phyloP scores from a whole-genome alignment of 2,797 vertebrate genomes.

The Sebastes iracundus region DNA sequence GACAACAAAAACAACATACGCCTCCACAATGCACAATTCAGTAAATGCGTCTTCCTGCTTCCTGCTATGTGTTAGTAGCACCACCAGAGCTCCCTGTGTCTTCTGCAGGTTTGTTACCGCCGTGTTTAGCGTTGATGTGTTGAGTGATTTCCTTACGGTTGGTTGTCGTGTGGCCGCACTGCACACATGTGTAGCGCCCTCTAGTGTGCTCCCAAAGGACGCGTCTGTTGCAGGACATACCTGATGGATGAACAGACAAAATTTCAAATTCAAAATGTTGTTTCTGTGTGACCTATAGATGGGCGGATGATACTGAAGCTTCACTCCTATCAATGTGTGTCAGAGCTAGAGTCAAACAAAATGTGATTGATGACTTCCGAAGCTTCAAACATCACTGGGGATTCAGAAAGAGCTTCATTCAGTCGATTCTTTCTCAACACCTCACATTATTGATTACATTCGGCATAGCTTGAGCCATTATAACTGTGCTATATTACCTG shows the following conservation, averaged over 20 bases:
- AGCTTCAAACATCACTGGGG: too few relatives aligned
- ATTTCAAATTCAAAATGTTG: neutral
- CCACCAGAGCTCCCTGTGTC: slow-evolving; percentile 64
- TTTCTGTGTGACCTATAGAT: neutral
- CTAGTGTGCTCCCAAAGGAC: slow-evolving; percentile 95
- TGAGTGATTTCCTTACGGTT: slow-evolving; percentile 90
- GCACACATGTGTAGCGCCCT: slow-evolving; percentile 91
- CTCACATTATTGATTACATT: too few relatives aligned
- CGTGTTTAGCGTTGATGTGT: slow-evolving; percentile 87
- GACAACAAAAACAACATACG: neutral
- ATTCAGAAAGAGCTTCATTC: too few relatives aligned
- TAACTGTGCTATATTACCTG: too few relatives aligned
- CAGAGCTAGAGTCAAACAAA: too few relatives aligned
- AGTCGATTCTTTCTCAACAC: too few relatives aligned
- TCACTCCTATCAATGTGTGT: too few relatives aligned
- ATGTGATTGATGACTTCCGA: too few relatives aligned
- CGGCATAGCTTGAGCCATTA: too few relatives aligned
- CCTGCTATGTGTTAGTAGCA: neutral
- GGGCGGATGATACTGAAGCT: too few relatives aligned
- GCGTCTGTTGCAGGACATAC: slow-evolving; percentile 84
- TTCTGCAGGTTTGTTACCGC: slow-evolving; percentile 55
- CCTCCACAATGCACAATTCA: neutral
- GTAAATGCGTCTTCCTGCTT: neutral
- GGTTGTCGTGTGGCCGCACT: slow-evolving; percentile 85
- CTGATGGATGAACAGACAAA: slow-evolving; percentile 64